Conservation (phyloP, 2,797 vertebrate species). For the Mormyrus hasselquistii region DNA sequence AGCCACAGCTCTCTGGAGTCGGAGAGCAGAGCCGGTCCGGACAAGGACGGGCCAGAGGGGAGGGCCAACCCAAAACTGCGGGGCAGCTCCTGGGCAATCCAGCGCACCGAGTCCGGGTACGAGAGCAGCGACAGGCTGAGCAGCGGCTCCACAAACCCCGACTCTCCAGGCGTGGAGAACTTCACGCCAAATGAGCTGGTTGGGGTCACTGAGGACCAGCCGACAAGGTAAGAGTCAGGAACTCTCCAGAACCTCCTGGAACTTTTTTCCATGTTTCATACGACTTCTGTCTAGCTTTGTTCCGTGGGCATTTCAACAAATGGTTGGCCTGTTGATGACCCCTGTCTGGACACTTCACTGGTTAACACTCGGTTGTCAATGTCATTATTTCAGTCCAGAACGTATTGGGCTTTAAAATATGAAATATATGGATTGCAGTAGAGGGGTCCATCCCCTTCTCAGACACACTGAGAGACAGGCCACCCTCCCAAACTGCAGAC, state of each 20-base stretch:
- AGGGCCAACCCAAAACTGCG: slow-evolving; percentile 64
- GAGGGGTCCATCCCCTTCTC: not conserved
- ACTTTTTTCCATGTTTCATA: not conserved
- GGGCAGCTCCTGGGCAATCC: slow-evolving; percentile 80
- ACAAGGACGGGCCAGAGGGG: slow-evolving; percentile 58
- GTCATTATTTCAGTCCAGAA: not conserved
- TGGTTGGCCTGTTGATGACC: not conserved
- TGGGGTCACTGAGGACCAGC: slow-evolving; percentile 52
- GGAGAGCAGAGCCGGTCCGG: slow-evolving; percentile 59
- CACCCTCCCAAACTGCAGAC: not conserved
- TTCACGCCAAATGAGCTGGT: slow-evolving; percentile 54
- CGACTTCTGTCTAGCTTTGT: not conserved
- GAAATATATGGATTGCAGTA: not conserved
- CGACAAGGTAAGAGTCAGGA: slow-evolving; percentile 65
- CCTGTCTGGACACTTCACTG: not conserved
- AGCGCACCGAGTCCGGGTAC: slow-evolving; percentile 89
- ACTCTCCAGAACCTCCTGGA: not conserved
- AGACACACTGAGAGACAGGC: not conserved
- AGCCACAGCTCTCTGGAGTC: slow-evolving; percentile 81
- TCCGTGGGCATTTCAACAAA: not conserved
- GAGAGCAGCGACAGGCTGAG: slow-evolving; percentile 90
- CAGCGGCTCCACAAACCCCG: slow-evolving; percentile 81
- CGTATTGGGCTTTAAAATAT: not conserved
- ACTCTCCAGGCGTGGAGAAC: slow-evolving; percentile 76
- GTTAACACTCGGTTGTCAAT: not conserved